Conservation (phyloP, 2,888 invertebrate genomes). For the Noctua janthe region DNA sequence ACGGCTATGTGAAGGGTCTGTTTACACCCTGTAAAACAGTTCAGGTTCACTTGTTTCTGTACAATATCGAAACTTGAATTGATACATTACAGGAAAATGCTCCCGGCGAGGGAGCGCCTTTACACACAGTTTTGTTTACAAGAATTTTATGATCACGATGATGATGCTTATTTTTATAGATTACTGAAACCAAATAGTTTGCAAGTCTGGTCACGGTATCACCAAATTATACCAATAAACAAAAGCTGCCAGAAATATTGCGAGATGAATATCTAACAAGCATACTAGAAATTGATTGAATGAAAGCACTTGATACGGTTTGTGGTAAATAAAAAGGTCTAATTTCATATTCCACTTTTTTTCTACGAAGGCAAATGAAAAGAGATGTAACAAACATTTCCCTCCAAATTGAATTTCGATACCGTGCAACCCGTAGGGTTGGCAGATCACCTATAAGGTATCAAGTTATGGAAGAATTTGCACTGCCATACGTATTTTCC, state of each 20-base stretch:
- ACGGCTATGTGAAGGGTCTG: too few relatives aligned
- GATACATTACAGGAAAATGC: neutral
- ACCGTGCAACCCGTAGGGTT: slow-evolving; percentile 53
- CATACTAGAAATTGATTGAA: slow-evolving; percentile 59
- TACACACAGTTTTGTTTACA: neutral
- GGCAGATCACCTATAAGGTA: slow-evolving; percentile 9
- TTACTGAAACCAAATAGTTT: neutral
- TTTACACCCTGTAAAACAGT: neutral
- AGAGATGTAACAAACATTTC: slow-evolving; percentile 61
- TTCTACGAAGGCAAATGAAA: slow-evolving; percentile 56
- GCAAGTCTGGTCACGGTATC: neutral
- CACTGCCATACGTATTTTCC: neutral
- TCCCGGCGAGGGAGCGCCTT: neutral
- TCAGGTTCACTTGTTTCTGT: neutral
- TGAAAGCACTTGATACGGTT: slow-evolving; percentile 43
- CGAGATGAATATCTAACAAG: slow-evolving; percentile 48
- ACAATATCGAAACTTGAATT: neutral
- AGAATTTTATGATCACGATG: neutral
- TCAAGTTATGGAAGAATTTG: neutral
- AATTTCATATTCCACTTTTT: slow-evolving; percentile 61
- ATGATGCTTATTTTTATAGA: neutral
- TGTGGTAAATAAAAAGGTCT: slow-evolving; percentile 63
- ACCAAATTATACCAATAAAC: slow-evolving; percentile 8
- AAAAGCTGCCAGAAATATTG: slow-evolving; percentile 30
- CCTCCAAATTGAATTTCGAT: slow-evolving; percentile 64